Evolutionary conservation across 2,888 invertebrate genomes (phyloP).

Genomic region (Nomada fabriciana): DNA sequence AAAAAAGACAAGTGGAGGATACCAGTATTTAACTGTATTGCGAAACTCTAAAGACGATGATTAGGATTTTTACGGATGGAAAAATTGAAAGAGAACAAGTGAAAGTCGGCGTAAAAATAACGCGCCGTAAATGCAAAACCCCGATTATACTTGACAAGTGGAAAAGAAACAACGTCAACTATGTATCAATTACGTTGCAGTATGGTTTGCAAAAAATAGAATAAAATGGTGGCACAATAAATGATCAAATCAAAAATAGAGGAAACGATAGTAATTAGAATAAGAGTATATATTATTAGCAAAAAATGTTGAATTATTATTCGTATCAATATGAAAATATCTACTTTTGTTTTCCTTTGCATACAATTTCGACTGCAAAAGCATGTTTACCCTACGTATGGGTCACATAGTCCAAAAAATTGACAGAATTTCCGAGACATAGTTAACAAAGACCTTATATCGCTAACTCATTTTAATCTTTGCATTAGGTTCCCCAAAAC

Average conservation of each 20-base stretch:
- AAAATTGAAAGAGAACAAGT: slow-evolving; percentile 45
- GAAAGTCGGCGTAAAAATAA: slow-evolving; percentile 51
- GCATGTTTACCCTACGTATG: too few relatives aligned
- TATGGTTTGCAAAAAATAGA: too few relatives aligned
- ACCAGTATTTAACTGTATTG: slow-evolving; percentile 23
- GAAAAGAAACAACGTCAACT: slow-evolving; percentile 2
- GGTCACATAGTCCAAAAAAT: too few relatives aligned
- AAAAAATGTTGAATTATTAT: too few relatives aligned
- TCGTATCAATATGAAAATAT: too few relatives aligned
- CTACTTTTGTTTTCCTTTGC: too few relatives aligned
- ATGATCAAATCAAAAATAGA: neutral
- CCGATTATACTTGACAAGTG: slow-evolving; percentile 15
- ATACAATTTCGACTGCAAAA: too few relatives aligned
- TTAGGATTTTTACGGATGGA: slow-evolving; percentile 36
- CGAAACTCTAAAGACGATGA: slow-evolving; percentile 15
- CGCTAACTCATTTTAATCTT: too few relatives aligned
- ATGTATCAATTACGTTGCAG: neutral
- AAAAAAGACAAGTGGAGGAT: slow-evolving; percentile 14
- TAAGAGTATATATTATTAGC: neutral
- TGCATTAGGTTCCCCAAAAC: neutral
- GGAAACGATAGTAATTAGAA: neutral
- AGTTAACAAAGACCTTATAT: too few relatives aligned
- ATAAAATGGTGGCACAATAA: too few relatives aligned
- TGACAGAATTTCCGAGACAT: too few relatives aligned
- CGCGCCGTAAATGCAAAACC: neutral